These are phyloP conservation scores for Dicerorhinus sumatrensis DNA, from an alignment of 2,113 vertebrate species.

Conservation along the genomic window DNA sequence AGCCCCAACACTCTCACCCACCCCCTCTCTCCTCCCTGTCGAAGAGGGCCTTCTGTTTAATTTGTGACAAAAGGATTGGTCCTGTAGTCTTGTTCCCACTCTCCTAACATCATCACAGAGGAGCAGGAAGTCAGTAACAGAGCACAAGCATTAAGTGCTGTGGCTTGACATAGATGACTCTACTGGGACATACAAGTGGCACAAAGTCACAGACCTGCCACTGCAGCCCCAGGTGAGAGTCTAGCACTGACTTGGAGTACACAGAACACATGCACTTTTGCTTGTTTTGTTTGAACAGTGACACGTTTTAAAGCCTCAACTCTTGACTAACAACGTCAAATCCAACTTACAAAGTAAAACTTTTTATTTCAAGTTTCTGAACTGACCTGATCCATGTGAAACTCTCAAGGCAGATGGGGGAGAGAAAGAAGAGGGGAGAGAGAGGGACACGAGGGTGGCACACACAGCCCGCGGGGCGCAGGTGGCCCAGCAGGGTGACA, in stretches of 20 bases:
- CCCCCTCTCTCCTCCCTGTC: not conserved
- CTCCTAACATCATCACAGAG: not conserved
- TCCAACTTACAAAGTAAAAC: not conserved
- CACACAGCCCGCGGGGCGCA: slow-evolving; percentile 68
- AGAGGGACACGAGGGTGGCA: not conserved
- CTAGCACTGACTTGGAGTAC: not conserved
- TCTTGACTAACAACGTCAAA: not conserved
- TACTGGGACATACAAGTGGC: not conserved
- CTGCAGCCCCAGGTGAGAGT: not conserved
- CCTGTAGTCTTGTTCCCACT: not conserved
- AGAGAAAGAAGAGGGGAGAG: too few species aligned
- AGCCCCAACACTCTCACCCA: not conserved
- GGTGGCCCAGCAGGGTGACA: slow-evolving; percentile 68
- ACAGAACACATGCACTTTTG: not conserved
- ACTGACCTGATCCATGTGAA: slow-evolving; percentile 57
- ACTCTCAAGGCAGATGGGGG: not conserved
- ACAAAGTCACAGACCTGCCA: not conserved
- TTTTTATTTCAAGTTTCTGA: slow-evolving; percentile 61
- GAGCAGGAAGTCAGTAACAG: not conserved
- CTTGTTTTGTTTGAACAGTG: not conserved
- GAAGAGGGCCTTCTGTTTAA: not conserved
- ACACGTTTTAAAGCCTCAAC: not conserved
- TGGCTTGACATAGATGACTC: not conserved
- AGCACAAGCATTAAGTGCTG: not conserved
- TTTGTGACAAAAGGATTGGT: not conserved